Evolutionary conservation across 2,888 invertebrate species (phyloP).

Genomic region (Sphecodes monilicornis): DNA sequence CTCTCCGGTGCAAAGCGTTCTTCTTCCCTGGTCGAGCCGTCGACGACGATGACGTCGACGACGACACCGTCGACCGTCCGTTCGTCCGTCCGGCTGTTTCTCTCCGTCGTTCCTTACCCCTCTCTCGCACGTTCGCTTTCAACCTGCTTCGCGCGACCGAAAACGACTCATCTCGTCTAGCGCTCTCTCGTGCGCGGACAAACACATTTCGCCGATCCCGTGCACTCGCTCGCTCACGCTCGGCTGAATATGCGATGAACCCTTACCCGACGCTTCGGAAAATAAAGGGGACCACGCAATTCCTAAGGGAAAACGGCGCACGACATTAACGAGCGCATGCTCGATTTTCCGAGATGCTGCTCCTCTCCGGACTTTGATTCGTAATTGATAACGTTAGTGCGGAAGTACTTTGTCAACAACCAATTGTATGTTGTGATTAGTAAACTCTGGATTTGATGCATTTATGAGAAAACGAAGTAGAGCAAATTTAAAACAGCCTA

Average conservation of each 20-base stretch:
- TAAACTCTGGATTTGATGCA: not conserved
- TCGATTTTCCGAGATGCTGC: not conserved
- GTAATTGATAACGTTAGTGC: no score
- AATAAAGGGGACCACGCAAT: not conserved
- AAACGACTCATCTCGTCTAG: not conserved
- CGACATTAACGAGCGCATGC: not conserved
- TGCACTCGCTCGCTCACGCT: not conserved
- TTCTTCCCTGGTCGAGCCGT: not conserved
- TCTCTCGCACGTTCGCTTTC: constrained; percentile 2
- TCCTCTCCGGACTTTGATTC: not conserved
- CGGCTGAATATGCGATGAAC: constrained; percentile 19
- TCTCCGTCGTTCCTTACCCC: constrained; percentile 1
- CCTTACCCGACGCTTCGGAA: not conserved
- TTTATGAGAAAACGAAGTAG: not conserved
- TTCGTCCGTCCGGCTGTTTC: not conserved
- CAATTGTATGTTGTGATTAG: not conserved
- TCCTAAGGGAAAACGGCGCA: not conserved
- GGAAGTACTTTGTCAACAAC: not conserved
- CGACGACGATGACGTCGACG: not conserved
- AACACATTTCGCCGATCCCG: constrained; percentile 14
- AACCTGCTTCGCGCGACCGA: not conserved
- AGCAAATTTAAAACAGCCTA: no score
- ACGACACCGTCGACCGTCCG: not conserved
- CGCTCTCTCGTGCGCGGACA: constrained; percentile 1
- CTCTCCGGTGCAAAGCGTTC: constrained; percentile 46